Evolutionary conservation across 2,113 vertebrate genomes (phyloP), one percentile per base, ranked within the genome.

Genomic region (Solenodon paradoxus): DNA sequence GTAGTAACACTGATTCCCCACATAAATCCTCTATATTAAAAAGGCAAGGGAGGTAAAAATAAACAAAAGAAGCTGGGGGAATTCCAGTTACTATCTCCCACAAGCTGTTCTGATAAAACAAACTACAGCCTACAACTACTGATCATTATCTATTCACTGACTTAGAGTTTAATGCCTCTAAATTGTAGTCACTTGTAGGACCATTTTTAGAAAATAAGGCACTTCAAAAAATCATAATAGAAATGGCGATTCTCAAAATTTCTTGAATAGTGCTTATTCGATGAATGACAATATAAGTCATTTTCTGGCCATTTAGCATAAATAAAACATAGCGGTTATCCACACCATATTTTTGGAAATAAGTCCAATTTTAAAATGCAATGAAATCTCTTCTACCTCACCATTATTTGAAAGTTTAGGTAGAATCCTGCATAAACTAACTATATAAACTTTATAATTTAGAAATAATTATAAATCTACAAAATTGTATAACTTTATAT

Each of bases 21-120:
- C 63, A 91, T 92, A 95, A 97, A 96, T 88, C 53, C 57, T 97
- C 85, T 64, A 71, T 71, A 89, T 88, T 95, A 79, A 90, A 96
- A 96, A 92, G 88, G 91, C 82, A 95, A 94, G 72, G 28, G 78
- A 95, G 69, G 47, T 88, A 71, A 91, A 96, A 94, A 86, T 53
- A 96, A 94, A 92, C 22, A 94, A 84, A 82, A 89, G 38, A 30
- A 55, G 45, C 53, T 72, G 28, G 16, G 51, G 32, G 72, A 88
- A 78, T 88, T 95, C 47, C 49, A 47, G n/a, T 61, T 79, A 38
- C 45, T 40, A 49, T 90, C 85, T 86, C 69, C 30, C 55, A 86
- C 5, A 74, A 92, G 68, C 9, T 32, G 35, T 93, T 38, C 30
- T 51, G 30, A 95, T 94, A 53, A 92, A 96, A 90, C 32, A 86